phyloP scores from a whole-genome alignment of 2,797 vertebrate genomes.

The Gila robusta region DNA sequence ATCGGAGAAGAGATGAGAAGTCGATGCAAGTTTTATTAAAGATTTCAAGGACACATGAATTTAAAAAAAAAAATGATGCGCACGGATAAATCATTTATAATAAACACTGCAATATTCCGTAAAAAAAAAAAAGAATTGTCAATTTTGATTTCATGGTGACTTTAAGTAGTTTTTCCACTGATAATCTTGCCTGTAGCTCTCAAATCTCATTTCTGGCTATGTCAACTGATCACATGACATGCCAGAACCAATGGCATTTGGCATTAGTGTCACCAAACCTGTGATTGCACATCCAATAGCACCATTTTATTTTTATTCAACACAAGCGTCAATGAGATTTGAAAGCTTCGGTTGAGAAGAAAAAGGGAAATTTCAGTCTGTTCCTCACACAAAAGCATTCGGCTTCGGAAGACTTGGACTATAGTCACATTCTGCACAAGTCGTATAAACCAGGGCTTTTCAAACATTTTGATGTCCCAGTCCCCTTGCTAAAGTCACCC shows the following conservation, averaged over 20 bases:
- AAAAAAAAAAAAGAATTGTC: not conserved
- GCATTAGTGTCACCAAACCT: not conserved
- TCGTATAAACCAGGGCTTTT: not conserved
- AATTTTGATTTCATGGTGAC: not conserved
- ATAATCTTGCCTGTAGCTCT: not conserved
- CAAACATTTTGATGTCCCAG: not conserved
- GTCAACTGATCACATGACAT: not conserved
- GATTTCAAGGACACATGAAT: not conserved
- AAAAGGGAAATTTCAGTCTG: not conserved
- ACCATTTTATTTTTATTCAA: not conserved
- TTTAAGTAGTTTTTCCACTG: not conserved
- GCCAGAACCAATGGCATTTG: not conserved
- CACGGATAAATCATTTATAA: not conserved
- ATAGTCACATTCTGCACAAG: not conserved
- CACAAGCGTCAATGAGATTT: not conserved
- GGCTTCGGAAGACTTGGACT: not conserved
- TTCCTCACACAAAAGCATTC: not conserved
- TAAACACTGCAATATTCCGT: not conserved
- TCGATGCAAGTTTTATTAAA: not conserved
- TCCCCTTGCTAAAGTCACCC: not conserved
- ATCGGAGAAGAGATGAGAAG: not conserved
- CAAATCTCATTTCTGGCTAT: not conserved
- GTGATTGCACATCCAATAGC: not conserved
- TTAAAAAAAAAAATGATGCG: not conserved
- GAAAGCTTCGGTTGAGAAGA: not conserved